Conservation (phyloP, 2,888 invertebrate species). For the Ceraclea dissimilis region DNA sequence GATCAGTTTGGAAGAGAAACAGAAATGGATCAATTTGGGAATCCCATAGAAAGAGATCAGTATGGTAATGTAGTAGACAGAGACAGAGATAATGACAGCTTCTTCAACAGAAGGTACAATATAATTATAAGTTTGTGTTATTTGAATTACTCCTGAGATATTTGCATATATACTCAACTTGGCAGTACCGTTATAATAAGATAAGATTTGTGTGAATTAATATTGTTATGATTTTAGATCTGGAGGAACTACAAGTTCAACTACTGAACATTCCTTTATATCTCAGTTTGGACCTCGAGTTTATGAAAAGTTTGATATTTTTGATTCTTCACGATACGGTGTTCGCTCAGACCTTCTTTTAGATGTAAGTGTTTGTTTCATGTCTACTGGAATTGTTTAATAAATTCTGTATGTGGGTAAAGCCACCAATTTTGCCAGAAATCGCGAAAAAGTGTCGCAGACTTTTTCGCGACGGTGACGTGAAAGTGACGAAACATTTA, state of each 20-base stretch:
- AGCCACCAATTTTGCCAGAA: too few relatives aligned
- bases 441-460: too few relatives aligned
- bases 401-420: too few relatives aligned
- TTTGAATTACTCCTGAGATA: too few relatives aligned
- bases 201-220: background rate
- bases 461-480: too few relatives aligned
- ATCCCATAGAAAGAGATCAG: slow-evolving; percentile 4
- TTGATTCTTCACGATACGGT: slow-evolving; percentile 64
- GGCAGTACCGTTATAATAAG: background rate
- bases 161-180: too few relatives aligned
- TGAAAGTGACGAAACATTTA: too few relatives aligned
- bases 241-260: slow-evolving; percentile 24
- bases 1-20: slow-evolving; percentile 4
- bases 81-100: slow-evolving; percentile 11
- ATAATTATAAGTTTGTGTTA: background rate
- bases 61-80: slow-evolving; percentile 11
- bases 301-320: slow-evolving; percentile 62
- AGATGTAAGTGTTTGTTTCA: slow-evolving; percentile 51
- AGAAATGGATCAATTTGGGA: slow-evolving; percentile 9
- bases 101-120: slow-evolving; percentile 7
- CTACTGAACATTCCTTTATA: slow-evolving; percentile 13
- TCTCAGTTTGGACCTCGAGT: slow-evolving; percentile 1
- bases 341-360: slow-evolving; percentile 67
- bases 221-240: background rate
- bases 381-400: too few relatives aligned